Base-by-base conservation (phyloP, 2,113 vertebrate species). In the Neoarius graeffei region DNA sequence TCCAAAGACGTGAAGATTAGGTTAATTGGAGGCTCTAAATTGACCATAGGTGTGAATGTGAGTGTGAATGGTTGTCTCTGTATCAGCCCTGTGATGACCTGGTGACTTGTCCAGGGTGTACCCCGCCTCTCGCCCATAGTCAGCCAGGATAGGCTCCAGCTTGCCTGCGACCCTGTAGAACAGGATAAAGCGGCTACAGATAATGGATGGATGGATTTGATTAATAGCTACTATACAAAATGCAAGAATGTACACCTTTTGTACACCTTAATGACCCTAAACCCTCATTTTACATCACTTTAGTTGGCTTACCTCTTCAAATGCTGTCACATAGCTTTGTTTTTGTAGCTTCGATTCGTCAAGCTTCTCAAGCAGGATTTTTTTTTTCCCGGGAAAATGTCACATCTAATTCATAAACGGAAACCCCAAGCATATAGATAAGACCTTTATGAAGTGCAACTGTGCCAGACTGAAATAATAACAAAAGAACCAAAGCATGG, bases 391-490 rank as follows among this genome's bases (percentile, higher is more conserved):
- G 20, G 66, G 15, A 71, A 84, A 84, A 84, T 71, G 83, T 71
- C 83, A 71, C 17, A 7, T 84, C 82, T 42, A n/a, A 54, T 83
- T 52, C 48, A 27, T 25, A 64, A 84, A 67, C 82, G 0, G 66
- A 84, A 67, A 69, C 3, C 66, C 52, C 54, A 30, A 81, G 17
- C 54, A 57, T n/a, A 15, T 6, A 19, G 52, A 85, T 57, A 73
- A 54, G 56, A 54, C 84, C 52, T 85, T 74, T 85, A 85, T 42
- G 30, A 73, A 74, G 52, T n/a, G 67, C 27, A 85, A 74, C 48
- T 85, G 5, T 74, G 54, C 30, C 27, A 59, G 52, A 67, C 52
- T 11, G 50, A 23, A 27, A 84, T 84, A 71, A 84, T 71, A 71
- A 81, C 8, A 59, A 59, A 81, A 35, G 42, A 54, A 54, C 4